A percentile compares a stretch with the other conserved stretches of the same genome.
These are phyloP conservation scores for Xylota segnis DNA, from an alignment of 2,888 invertebrate genomes.

Conservation along the genomic window DNA sequence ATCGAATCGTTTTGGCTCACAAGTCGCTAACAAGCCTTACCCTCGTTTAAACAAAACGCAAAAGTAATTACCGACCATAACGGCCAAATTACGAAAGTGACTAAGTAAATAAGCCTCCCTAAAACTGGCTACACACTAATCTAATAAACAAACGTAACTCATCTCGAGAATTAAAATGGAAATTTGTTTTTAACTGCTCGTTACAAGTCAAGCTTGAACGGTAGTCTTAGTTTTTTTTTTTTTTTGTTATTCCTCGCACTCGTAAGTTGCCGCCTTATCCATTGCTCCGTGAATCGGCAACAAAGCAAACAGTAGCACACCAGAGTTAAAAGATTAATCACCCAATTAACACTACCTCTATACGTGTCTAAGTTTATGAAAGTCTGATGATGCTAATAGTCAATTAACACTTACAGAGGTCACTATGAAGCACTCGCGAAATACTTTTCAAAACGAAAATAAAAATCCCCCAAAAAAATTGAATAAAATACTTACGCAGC, in stretches of 20 bases:
- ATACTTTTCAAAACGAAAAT: slow-evolving; percentile 28
- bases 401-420: slow-evolving; percentile 68
- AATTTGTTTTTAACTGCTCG: slow-evolving; percentile 4
- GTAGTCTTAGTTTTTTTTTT: slow-evolving; percentile 12
- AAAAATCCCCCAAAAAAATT: slow-evolving; percentile 11
- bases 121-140: background rate
- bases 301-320: slow-evolving; percentile 12
- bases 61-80: slow-evolving; percentile 2
- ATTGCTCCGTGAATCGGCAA: slow-evolving; percentile 17
- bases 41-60: background rate
- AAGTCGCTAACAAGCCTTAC: background rate
- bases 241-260: background rate
- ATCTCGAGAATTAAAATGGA: slow-evolving; percentile 19
- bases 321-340: slow-evolving; percentile 62
- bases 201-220: slow-evolving; percentile 30
- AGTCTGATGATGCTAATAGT: slow-evolving; percentile 58
- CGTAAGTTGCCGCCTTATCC: slow-evolving; percentile 3
- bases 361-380: slow-evolving; percentile 49
- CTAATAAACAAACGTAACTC: slow-evolving; percentile 27
- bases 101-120: background rate
- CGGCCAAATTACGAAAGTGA: slow-evolving; percentile 15
- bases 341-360: slow-evolving; percentile 61
- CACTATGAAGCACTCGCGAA: slow-evolving; percentile 44
- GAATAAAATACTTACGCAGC: slow-evolving; percentile 92
- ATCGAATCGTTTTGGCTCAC: background rate